These are phyloP conservation scores for Hycleus cichorii DNA, from an alignment of 1,140 invertebrate species.

Conservation along the genomic window DNA sequence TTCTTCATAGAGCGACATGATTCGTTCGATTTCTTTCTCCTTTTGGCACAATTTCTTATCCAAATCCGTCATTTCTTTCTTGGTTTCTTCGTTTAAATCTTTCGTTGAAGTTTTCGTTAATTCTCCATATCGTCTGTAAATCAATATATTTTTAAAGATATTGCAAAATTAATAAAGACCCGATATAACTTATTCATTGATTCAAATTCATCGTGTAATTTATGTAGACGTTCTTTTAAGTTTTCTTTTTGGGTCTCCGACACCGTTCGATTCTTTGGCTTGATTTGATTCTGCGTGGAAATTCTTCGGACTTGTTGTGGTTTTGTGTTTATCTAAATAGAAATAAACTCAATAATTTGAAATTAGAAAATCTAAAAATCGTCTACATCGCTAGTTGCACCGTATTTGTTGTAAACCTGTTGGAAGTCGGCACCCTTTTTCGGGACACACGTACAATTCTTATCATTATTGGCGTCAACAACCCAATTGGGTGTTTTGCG, in stretches of 20 bases:
- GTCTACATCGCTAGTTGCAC: constrained; percentile 1
- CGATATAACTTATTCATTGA: constrained; percentile 39
- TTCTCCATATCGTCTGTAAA: constrained; percentile 44
- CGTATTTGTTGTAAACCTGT: constrained; percentile 28
- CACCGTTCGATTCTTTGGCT: neutral
- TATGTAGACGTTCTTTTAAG: constrained; percentile 40
- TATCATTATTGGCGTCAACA: constrained; percentile 10
- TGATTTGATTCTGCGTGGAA: neutral
- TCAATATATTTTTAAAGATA: no score
- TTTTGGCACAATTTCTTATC: constrained; percentile 43
- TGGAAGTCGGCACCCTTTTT: constrained; percentile 25
- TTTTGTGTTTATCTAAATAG: neutral
- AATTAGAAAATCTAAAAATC: neutral
- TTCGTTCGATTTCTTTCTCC: constrained; percentile 47
- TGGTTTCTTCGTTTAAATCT: constrained; percentile 16
- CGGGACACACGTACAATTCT: constrained; percentile 32
- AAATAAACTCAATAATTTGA: neutral
- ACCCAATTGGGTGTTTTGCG: constrained; percentile 27
- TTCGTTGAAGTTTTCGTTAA: constrained; percentile 28
- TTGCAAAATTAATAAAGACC: no score
- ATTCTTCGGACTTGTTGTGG: neutral
- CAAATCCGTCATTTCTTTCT: constrained; percentile 18
- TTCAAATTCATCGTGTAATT: constrained; percentile 44
- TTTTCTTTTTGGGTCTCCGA: constrained; percentile 32
- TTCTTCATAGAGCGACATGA: constrained; percentile 46